Percentiles rank a stretch among this genome's conserved stretches.
phyloP scores from a whole-genome alignment of 2,888 invertebrate genomes.

The Colostygia pectinataria region DNA sequence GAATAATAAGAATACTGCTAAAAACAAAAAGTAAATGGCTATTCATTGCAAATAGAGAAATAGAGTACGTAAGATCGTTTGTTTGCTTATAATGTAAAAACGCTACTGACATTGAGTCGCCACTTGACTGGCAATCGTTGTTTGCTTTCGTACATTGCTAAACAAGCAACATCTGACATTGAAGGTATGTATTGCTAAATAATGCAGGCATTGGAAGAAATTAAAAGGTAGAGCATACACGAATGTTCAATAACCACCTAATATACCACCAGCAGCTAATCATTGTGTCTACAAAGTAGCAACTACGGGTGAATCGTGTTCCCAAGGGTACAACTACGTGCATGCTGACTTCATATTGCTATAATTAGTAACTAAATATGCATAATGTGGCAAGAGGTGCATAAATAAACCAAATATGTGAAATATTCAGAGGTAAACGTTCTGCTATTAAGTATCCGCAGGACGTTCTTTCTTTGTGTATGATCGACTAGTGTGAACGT shows the following conservation, averaged over 20 bases:
- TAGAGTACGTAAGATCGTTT: conserved; percentile 36
- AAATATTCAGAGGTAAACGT: conserved; percentile 58
- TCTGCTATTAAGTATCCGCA: conserved; percentile 44
- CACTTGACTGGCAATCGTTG: conserved; percentile 44
- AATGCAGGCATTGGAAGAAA: conserved; percentile 49
- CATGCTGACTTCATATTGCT: conserved; percentile 71
- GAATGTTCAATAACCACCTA: conserved; percentile 40
- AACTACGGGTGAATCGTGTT: conserved; percentile 62
- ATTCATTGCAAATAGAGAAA: conserved; percentile 30
- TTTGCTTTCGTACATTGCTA: conserved; percentile 51
- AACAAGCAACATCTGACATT: conserved; percentile 58
- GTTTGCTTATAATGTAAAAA: conserved; percentile 44
- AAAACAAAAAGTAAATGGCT: conserved; percentile 17
- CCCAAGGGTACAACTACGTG: conserved; percentile 60
- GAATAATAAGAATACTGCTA: conserved; percentile 20
- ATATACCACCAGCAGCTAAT: conserved; percentile 51
- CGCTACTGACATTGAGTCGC: conserved; percentile 49
- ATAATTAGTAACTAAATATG: conserved; percentile 63
- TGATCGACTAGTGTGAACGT: conserved; percentile 27
- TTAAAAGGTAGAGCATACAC: conserved; percentile 41
- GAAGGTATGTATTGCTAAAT: conserved; percentile 43
- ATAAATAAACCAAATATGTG: conserved; percentile 60
- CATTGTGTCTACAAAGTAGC: conserved; percentile 57
- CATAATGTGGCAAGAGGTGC: conserved; percentile 55
- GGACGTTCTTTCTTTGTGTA: conserved; percentile 37